phyloP scores from a whole-genome alignment of 2,797 vertebrate genomes.

The Buphagus erythrorhynchus region DNA sequence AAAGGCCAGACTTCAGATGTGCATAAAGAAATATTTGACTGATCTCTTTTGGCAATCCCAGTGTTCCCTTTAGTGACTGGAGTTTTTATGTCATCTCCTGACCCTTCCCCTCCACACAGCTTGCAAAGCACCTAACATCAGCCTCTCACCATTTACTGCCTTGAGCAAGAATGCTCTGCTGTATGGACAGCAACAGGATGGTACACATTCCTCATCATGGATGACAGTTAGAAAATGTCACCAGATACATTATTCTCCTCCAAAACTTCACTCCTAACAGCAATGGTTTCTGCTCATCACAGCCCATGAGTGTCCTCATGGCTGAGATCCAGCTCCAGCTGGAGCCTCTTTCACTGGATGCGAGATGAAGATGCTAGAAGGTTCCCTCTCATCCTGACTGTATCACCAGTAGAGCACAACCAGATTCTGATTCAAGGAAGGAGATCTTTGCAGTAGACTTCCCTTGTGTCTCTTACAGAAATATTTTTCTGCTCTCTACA shows the following conservation, averaged over 20 bases:
- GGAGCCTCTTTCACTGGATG: background rate
- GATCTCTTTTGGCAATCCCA: background rate
- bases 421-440: background rate
- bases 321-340: background rate
- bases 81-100: background rate
- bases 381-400: background rate
- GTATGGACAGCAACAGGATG: background rate
- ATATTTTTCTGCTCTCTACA: constrained; percentile 32
- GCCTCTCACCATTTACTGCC: background rate
- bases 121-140: background rate
- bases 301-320: background rate
- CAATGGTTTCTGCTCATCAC: background rate
- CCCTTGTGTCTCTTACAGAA: background rate
- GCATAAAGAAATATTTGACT: background rate
- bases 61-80: background rate
- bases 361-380: background rate
- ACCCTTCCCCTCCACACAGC: background rate
- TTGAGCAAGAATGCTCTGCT: background rate
- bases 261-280: background rate
- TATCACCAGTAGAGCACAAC: background rate
- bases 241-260: background rate
- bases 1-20: background rate
- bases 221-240: background rate
- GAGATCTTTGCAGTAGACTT: background rate
- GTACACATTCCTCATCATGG: background rate